Base-by-base conservation (phyloP, 2,797 vertebrate genomes). In the Diplodus puntazzo region DNA sequence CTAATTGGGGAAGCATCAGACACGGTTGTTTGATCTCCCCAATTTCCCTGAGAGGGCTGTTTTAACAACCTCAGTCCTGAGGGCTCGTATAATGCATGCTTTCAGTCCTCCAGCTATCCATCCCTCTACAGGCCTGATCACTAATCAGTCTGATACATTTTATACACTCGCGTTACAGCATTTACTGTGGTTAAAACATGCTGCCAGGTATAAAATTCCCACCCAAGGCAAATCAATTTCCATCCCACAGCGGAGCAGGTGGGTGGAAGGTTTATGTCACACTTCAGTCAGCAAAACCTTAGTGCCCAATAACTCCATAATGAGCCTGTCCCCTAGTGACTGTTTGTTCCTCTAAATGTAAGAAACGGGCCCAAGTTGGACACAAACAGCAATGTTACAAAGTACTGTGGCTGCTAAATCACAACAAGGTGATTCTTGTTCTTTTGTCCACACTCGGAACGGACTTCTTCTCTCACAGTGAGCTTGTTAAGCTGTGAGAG, bases 201-300 rank as follows among this genome's bases (percentile, higher is more conserved):
- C 59, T 16, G 52, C 55, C 34, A 2, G 48, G 54, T 23, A 43
- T 60, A 50, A 62, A 83, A 77, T 63, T 63, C 23, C 48, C 69
- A 83, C 61, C 23, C 30, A 67, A 59, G 30, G 50, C 58, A 48
- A 85, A 90, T 92, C 78, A 78, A 87, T 91, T 87, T 79, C 69
- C 72, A 61, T 67, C 83, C 74, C 69, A 80, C 69, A 69, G 59
- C 16, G 52, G 61, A 72, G 61, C 14, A 62, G 50, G 55, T 65
- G 52, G 69, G 14, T 30, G 66, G 60, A 69, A 69, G 45, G 61
- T 82, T 82, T 79, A 76, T 88, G 85, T 87, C 83, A 79, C 67
- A 85, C 83, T 76, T 86, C 66, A 73, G 72, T 80, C 83, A 87
- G 73, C 79, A 82, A 75, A 88, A 88, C 45, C 70, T 70, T 54